Evolutionary conservation across 1,140 invertebrate species (phyloP).

Genomic region (Matsumurasca onukii): DNA sequence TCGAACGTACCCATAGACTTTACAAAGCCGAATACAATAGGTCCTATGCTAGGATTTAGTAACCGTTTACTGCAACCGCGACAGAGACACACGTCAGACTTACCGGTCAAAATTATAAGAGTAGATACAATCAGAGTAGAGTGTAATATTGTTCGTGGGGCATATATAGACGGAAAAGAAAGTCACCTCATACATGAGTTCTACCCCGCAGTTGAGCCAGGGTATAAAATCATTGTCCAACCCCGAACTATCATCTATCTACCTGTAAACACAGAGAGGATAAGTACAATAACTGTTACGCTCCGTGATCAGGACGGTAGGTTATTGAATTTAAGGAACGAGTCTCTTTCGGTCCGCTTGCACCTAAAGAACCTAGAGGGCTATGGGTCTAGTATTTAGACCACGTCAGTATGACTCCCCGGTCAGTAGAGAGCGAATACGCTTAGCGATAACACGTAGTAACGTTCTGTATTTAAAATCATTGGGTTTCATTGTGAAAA

Average conservation of each 20-base stretch:
- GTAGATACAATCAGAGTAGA: slow-evolving; percentile 28
- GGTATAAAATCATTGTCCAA: slow-evolving; percentile 43
- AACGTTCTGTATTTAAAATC: slow-evolving; percentile 36
- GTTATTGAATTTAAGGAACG: slow-evolving; percentile 35
- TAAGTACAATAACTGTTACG: slow-evolving; percentile 37
- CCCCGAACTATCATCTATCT: slow-evolving; percentile 36
- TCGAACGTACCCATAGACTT: neutral
- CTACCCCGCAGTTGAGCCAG: slow-evolving; percentile 38
- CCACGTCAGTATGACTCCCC: neutral
- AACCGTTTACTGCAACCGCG: neutral
- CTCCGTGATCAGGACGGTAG: slow-evolving; percentile 35
- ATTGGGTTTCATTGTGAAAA: slow-evolving; percentile 36
- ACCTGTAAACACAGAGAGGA: slow-evolving; percentile 33
- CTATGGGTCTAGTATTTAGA: slow-evolving; percentile 36
- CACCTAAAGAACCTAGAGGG: slow-evolving; percentile 33
- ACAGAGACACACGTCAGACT: slow-evolving; percentile 12
- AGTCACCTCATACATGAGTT: slow-evolving; percentile 45
- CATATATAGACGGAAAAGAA: slow-evolving; percentile 41
- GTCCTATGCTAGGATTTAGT: neutral
- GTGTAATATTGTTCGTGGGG: slow-evolving; percentile 34
- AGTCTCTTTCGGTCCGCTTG: slow-evolving; percentile 33
- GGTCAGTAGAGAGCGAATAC: too few species aligned
- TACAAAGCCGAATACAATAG: neutral
- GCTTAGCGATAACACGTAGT: too few species aligned
- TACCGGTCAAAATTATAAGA: slow-evolving; percentile 15